Conservation (phyloP, 2,113 vertebrate species). For the Capreolus pygargus region DNA sequence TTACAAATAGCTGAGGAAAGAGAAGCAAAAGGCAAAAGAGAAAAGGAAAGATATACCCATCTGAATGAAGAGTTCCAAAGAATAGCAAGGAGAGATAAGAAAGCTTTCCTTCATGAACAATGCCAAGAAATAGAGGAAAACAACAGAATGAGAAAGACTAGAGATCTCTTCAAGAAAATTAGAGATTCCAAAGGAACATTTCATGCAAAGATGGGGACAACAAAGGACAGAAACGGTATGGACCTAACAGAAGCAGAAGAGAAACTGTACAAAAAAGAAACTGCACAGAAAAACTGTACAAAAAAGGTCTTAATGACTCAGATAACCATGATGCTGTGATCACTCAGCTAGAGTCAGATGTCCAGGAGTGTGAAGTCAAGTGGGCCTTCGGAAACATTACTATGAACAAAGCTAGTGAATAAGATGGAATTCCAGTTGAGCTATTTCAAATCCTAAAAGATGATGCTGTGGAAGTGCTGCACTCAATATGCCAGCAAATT, state of each 20-base stretch:
- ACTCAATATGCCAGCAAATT: background rate
- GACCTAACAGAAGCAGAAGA: background rate
- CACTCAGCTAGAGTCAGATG: background rate
- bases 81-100: background rate
- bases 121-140: background rate
- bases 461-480: background rate
- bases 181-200: background rate
- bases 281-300: background rate
- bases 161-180: background rate
- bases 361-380: background rate
- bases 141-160: background rate
- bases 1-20: background rate
- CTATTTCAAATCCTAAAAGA: background rate
- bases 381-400: background rate
- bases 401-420: background rate
- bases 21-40: background rate
- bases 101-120: background rate
- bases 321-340: background rate
- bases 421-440: background rate
- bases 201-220: background rate
- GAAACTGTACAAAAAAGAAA: background rate
- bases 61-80: background rate
- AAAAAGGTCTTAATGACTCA: background rate
- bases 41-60: background rate
- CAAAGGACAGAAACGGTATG: background rate